Percentiles rank a stretch among this genome's conserved stretches.
These are phyloP conservation scores for Caenorhabditis latens DNA, from an alignment of 1,140 invertebrate species.

Conservation along the genomic window DNA sequence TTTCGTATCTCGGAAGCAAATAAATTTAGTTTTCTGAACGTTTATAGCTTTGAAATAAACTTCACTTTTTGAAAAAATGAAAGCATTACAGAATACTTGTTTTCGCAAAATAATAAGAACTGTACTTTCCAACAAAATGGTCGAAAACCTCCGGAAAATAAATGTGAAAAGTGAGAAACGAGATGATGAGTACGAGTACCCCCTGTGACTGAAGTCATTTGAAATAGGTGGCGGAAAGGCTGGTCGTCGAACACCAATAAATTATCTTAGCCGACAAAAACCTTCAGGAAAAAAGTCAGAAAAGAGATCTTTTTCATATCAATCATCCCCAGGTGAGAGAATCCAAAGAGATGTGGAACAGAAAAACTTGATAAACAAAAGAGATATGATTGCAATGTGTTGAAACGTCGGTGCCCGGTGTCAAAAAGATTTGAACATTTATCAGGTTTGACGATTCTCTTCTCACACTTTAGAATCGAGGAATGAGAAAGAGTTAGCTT, in stretches of 20 bases:
- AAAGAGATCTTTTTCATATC: not conserved
- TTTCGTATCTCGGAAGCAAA: not conserved
- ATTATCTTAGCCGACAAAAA: conserved; percentile 28
- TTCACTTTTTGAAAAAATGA: not conserved
- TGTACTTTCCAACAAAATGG: not conserved
- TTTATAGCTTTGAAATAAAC: not conserved
- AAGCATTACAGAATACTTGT: too few species aligned
- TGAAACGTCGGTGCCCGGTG: not conserved
- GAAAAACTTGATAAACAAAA: conserved; percentile 31
- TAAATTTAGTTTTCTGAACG: not conserved
- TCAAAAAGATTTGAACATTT: not conserved
- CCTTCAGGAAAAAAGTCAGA: not conserved
- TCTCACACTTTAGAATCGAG: not conserved
- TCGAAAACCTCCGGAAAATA: not conserved
- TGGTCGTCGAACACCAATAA: conserved; percentile 48
- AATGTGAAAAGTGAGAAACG: conserved; percentile 5
- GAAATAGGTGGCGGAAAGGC: conserved; percentile 17
- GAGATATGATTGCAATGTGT: not conserved
- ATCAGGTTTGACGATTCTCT: not conserved
- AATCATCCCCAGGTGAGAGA: not conserved
- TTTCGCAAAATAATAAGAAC: not conserved
- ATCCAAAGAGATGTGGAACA: conserved; percentile 25
- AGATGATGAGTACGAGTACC: not conserved
- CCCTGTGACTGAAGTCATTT: conserved; percentile 2
- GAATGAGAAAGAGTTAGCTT: not conserved